These are phyloP conservation scores for Mesopsocus fuscifrons DNA, from an alignment of 2,888 invertebrate species.

Conservation along the genomic window DNA sequence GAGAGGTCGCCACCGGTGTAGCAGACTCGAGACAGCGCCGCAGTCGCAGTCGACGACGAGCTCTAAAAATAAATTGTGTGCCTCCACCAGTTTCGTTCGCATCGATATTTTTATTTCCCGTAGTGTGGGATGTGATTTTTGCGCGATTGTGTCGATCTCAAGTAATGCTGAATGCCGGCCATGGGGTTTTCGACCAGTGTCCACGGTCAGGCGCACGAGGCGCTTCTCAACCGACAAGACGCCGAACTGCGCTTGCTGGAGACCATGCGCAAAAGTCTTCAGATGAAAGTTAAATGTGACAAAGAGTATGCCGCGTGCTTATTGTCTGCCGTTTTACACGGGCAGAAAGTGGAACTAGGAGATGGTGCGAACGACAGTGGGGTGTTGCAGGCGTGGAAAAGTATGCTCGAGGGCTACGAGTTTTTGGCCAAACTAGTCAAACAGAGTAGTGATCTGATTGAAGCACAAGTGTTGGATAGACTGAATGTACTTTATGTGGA, in stretches of 20 bases:
- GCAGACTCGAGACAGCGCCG: too few relatives aligned
- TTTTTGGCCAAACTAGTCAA: constrained; percentile 62
- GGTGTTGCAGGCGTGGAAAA: constrained; percentile 49
- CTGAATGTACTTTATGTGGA: constrained; percentile 65
- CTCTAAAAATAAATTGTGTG: too few relatives aligned
- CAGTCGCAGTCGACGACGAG: too few relatives aligned
- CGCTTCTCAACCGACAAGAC: constrained; percentile 74
- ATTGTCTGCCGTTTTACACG: constrained; percentile 59
- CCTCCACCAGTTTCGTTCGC: too few relatives aligned
- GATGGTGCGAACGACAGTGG: constrained; percentile 47
- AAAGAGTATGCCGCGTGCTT: constrained; percentile 77
- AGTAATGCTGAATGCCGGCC: constrained; percentile 9
- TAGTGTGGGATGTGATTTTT: background rate
- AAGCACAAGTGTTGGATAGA: constrained; percentile 63
- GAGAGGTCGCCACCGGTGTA: too few relatives aligned
- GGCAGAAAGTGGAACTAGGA: constrained; percentile 61
- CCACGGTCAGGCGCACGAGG: constrained; percentile 78
- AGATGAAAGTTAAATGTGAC: constrained; percentile 77
- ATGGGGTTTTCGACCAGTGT: constrained; percentile 79
- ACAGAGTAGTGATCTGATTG: constrained; percentile 69
- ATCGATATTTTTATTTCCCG: background rate
- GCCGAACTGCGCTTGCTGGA: constrained; percentile 84
- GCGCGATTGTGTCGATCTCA: too few relatives aligned
- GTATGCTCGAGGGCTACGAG: constrained; percentile 78
- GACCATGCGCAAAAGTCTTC: constrained; percentile 71